These are phyloP conservation scores for Acanthurus lineatus DNA, from an alignment of 2,797 vertebrate genomes.

Conservation along the genomic window DNA sequence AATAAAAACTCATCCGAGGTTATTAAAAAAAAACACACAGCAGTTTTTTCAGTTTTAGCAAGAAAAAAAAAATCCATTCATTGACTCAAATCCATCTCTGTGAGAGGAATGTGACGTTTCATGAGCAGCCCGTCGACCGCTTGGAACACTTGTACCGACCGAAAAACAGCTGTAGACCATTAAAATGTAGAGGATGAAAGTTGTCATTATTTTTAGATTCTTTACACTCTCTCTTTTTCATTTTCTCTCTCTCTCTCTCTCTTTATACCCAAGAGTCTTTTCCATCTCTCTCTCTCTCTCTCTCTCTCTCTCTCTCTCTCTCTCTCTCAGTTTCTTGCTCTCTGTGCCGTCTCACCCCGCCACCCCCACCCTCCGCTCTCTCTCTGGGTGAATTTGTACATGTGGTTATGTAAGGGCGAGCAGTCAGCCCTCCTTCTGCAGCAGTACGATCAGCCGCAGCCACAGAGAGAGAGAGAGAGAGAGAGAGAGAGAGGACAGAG, in stretches of 20 bases:
- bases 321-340: slow-evolving; percentile 47
- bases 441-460: slow-evolving; percentile 60
- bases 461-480: slow-evolving; percentile 40
- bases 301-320: too few relatives aligned
- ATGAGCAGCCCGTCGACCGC: background rate
- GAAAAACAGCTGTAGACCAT: background rate
- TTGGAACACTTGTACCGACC: background rate
- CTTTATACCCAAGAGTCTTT: slow-evolving; percentile 80
- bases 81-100: background rate
- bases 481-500: slow-evolving; percentile 36
- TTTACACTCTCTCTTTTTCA: slow-evolving; percentile 22
- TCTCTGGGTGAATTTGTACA: slow-evolving; percentile 83
- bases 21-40: background rate
- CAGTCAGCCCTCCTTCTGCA: slow-evolving; percentile 71
- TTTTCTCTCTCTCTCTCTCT: background rate
- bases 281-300: too few relatives aligned
- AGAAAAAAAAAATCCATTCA: background rate
- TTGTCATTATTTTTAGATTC: slow-evolving; percentile 35
- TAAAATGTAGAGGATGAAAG: background rate
- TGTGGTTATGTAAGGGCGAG: slow-evolving; percentile 72
- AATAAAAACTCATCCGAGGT: background rate
- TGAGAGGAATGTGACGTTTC: slow-evolving; percentile 8
- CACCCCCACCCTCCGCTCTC: slow-evolving; percentile 34
- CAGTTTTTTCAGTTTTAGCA: slow-evolving; percentile 1
- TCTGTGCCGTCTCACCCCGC: slow-evolving; percentile 53